A percentile compares a stretch with the other conserved stretches of the same genome.
Conservation (phyloP, 1,140 invertebrate genomes). For the Stegodyphus mimosarum region DNA sequence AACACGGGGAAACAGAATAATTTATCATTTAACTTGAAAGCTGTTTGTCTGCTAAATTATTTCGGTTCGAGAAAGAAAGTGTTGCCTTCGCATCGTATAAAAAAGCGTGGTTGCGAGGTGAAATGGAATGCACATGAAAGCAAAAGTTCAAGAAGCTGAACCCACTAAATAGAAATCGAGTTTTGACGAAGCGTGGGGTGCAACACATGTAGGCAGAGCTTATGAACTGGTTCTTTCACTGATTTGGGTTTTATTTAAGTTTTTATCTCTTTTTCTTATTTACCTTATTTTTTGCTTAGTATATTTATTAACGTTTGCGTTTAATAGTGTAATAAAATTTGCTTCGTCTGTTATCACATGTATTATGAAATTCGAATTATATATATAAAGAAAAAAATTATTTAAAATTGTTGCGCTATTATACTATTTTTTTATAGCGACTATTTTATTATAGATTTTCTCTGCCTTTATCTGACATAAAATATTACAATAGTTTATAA, state of each 20-base stretch:
- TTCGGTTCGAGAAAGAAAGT: no score
- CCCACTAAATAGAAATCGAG: constrained; percentile 20
- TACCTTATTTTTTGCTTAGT: no score
- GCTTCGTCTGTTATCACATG: no score
- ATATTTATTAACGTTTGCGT: constrained; percentile 12
- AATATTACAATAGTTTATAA: neutral
- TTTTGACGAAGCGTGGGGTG: constrained; percentile 29
- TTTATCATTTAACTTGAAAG: no score
- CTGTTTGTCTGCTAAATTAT: no score
- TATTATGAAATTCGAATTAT: no score
- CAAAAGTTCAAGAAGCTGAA: constrained; percentile 8
- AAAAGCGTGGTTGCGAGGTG: neutral
- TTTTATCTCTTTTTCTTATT: neutral
- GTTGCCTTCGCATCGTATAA: neutral
- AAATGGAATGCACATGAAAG: constrained; percentile 7
- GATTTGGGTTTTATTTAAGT: constrained; percentile 14
- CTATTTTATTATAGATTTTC: constrained; percentile 1
- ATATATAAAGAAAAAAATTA: no score
- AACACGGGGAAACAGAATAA: no score
- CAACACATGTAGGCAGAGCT: constrained; percentile 16
- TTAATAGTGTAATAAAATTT: neutral
- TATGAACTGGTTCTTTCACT: constrained; percentile 47
- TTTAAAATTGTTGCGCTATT: no score
- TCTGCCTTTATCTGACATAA: neutral
- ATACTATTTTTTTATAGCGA: neutral